Evolutionary conservation across 2,797 vertebrate species (phyloP), one percentile per base, ranked within the genome.

Genomic region (Malacoctenus gilli): DNA sequence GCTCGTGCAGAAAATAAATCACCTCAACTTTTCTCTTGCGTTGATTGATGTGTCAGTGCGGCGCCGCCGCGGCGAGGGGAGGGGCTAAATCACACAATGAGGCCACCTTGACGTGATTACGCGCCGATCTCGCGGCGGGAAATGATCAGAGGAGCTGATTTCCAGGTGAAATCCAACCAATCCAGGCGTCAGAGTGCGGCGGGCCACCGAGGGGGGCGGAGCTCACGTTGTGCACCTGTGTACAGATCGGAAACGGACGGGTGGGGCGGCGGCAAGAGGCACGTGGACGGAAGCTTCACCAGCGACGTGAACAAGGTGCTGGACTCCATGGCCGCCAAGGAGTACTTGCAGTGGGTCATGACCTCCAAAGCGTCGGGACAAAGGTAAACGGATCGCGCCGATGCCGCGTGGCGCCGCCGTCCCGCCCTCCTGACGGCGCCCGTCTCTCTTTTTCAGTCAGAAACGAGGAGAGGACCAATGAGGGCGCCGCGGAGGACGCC

Each of bases 291-390:
- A 28, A 96, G 94, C 82, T 99, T 97, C 91, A 97, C 96, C 12
- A 97, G 95, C 37, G 97, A 98, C 42, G 94, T 98, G 83, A 96
- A 92, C 90, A 95, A 95, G 59, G 89, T 96, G 79, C 92, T 98
- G 64, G 97, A 99, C 84, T 93, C 91, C 75, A 92, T 97, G 79
- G 96, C 96, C 15, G 92, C 96, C 52, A 94, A 94, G 79, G 95
- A 98, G 68, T 98, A 96, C 82, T 89, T 99, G 86, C 94, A 95
- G 50, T 98, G 97, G 97, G 88, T 98, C 85, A 94, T 98, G 89
- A 93, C 92, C 77, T 94, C 94, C 57, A 95, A 95, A 83, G 69
- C 88, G 0, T 87, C 89, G 44, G 87, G 80, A 44, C 73, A 86
- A 59, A 93, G 91, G 93, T 94, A 28, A n/a, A 28, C 25, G n/a